Evolutionary conservation across 1,140 invertebrate genomes (phyloP).

Genomic region (Phymorhynchus buccinoides): DNA sequence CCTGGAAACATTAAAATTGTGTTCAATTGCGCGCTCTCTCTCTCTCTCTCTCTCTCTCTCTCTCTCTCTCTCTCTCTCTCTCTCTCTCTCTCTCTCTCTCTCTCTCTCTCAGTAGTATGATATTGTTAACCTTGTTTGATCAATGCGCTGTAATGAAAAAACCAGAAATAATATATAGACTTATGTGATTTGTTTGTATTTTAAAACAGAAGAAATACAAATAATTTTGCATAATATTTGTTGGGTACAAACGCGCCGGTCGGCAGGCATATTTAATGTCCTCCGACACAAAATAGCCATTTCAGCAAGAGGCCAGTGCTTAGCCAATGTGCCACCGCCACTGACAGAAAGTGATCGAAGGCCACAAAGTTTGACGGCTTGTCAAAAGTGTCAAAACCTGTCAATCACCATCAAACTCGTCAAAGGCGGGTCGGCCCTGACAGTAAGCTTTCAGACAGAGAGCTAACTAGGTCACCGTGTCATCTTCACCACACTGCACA

Average conservation of each 20-base stretch:
- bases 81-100: neutral
- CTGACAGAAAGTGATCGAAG: neutral
- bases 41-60: neutral
- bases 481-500: constrained; percentile 23
- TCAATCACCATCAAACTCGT: constrained; percentile 50
- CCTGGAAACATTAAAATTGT: neutral
- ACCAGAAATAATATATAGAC: neutral
- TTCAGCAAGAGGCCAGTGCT: neutral
- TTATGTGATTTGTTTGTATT: neutral
- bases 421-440: constrained; percentile 33
- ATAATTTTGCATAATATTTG: neutral
- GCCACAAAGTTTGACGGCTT: constrained; percentile 15
- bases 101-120: neutral
- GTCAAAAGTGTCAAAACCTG: constrained; percentile 46
- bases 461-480: constrained; percentile 40
- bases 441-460: constrained; percentile 2
- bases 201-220: neutral
- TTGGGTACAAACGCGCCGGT: neutral
- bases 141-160: too few relatives aligned
- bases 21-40: neutral
- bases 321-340: constrained; percentile 2
- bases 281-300: neutral
- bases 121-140: neutral
- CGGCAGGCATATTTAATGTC: neutral
- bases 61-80: too few relatives aligned